Evolutionary conservation across 92 coral and sea anemone genomes (phyloP), one percentile per base, ranked within the genome.

Genomic region (Actinostola sp.): DNA sequence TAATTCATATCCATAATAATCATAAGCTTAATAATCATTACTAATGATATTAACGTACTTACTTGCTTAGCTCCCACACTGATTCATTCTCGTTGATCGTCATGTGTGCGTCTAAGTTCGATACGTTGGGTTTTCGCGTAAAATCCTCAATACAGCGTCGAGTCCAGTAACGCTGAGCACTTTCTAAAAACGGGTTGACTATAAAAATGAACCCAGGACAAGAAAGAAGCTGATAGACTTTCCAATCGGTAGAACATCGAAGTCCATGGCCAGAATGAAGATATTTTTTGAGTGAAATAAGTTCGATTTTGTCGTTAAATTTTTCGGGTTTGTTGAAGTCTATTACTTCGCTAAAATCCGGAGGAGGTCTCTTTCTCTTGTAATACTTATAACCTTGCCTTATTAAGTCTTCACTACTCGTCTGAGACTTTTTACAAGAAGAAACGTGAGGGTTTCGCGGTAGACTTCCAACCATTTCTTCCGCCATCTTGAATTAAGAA

Each of bases 301-400:
- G 39, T 41, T 71, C 78, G 17, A 91, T 90, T 41, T 78, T 56
- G 7, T 69, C 97, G 39, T 79, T 66, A 67, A 88, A 91, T 55
- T 89, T 72, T 25, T 69, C 53, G 9, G 90, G 80, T 54, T 91
- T 85, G 75, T 86, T 86, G 35, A 94, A 94, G 86, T 94, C 90
- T 50, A 94, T 83, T 4, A 94, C 98, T 70, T 91, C 95, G 25
- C 85, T 75, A 66, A 94, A 88, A 53, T 94, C 97, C 15, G 98
- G 98, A 36, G 97, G 98, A 27, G 98, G 97, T 23, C 74, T 85
- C 63, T 89, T 92, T 60, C 78, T 77, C 76, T 94, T 94, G 77
- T 88, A 94, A 43, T 89, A 97, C 56, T 94, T 94, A 75, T 91
- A 91, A 42, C 92, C 98, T 78, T 94, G 86, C 13, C 98, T 93